These are phyloP conservation scores for Lytechinus pictus DNA, from an alignment of 35 echinoderm and acorn worm genomes.

Conservation along the genomic window DNA sequence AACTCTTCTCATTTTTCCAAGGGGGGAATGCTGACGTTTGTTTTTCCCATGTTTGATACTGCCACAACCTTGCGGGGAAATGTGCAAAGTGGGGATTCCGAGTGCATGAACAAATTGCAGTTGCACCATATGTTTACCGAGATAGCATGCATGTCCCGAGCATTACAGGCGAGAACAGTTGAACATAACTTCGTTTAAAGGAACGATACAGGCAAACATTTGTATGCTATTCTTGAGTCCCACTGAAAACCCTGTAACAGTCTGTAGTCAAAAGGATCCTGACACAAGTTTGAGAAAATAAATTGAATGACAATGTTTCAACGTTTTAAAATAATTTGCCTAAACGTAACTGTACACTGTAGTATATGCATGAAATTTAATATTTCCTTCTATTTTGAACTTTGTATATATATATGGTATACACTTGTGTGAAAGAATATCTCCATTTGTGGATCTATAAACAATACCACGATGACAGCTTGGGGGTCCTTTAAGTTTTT, in stretches of 20 bases:
- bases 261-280: too few species aligned
- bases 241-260: too few species aligned
- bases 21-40: neutral
- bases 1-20: neutral
- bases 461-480: neutral
- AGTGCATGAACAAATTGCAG: neutral
- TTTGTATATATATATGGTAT: neutral
- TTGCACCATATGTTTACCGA: neutral
- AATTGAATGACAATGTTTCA: too few species aligned
- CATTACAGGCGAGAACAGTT: neutral
- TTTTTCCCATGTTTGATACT: neutral
- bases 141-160: neutral
- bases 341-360: too few species aligned
- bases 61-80: neutral
- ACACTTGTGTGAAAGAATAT: neutral
- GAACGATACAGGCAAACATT: too few species aligned
- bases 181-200: too few species aligned
- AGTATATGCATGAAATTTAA: too few species aligned
- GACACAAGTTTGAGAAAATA: too few species aligned
- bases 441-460: neutral
- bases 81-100: neutral
- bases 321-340: too few species aligned
- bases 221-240: too few species aligned
- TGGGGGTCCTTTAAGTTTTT: neutral
- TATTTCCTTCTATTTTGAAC: too few species aligned